Conservation (phyloP, 2,113 vertebrate species). For the Fregetta grallaria region DNA sequence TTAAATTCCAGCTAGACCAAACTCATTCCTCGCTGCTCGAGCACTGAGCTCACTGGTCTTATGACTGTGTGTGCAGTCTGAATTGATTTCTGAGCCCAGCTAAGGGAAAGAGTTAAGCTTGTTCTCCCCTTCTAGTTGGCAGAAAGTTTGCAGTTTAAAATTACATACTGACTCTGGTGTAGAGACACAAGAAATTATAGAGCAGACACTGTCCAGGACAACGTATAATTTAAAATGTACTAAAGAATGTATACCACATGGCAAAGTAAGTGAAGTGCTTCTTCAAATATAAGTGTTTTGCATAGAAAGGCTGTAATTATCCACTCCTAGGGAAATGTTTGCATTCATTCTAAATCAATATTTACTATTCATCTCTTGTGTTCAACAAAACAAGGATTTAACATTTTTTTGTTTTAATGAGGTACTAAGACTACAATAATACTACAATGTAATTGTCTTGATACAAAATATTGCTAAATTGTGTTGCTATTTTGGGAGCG, state of each 20-base stretch:
- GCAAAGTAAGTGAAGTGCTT: slow-evolving; percentile 87
- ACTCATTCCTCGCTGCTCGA: not conserved
- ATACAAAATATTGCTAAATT: slow-evolving; percentile 79
- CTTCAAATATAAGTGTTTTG: slow-evolving; percentile 82
- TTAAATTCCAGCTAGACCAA: not conserved
- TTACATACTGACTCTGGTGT: slow-evolving; percentile 88
- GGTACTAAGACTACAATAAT: slow-evolving; percentile 80
- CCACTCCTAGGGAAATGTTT: slow-evolving; percentile 89
- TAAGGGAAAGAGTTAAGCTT: slow-evolving; percentile 80
- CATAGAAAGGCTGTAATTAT: slow-evolving; percentile 90
- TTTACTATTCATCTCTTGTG: slow-evolving; percentile 86
- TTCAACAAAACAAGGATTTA: slow-evolving; percentile 84
- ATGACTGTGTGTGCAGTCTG: slow-evolving; percentile 1
- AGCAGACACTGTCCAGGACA: slow-evolving; percentile 90
- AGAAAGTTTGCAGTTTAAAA: slow-evolving; percentile 88
- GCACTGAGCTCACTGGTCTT: slow-evolving; percentile 21
- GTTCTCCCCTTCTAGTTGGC: slow-evolving; percentile 77
- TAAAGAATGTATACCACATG: slow-evolving; percentile 87
- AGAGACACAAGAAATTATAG: slow-evolving; percentile 92
- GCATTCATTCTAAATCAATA: slow-evolving; percentile 90
- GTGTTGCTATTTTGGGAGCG: slow-evolving; percentile 73
- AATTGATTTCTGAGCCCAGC: slow-evolving; percentile 42
- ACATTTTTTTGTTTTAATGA: slow-evolving; percentile 82
- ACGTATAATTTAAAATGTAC: slow-evolving; percentile 91
- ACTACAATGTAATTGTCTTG: slow-evolving; percentile 78